Base-by-base conservation (phyloP, 2,113 vertebrate species). In the Mormyrus iriodes region DNA sequence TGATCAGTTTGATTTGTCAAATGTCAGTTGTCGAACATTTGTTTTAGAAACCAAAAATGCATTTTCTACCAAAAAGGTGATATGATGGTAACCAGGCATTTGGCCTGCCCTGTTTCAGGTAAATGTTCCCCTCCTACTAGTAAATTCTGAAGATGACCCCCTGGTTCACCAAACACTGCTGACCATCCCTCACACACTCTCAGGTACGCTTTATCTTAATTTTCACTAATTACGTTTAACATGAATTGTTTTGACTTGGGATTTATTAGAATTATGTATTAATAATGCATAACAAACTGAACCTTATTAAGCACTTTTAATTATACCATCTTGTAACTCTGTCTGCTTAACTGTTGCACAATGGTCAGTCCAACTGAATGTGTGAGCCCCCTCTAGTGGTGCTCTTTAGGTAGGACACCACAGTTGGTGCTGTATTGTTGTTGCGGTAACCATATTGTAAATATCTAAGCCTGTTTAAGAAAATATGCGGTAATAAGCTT, bases 91-190 rank as follows among this genome's bases (percentile, higher is more conserved):
- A 76, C 13, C 61, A 27, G 31, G 13, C 69, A 39, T 55, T 19
- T 90, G 27, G 35, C 46, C 19, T 1, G 21, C 7, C 15, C 76
- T 31, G 5, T 61, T 44, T 35, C 92, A 99, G 98, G 98, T 99
- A 73, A 94, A 96, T 15, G 97, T 99, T 94, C 98, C 98, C 76
- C 96, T 99, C 93, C 93, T 99, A 94, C 94, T 99, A 90, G 98
- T 99, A 55, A 99, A 99, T 92, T 97, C 98, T 82, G 96, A 95
- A 79, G 98, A 99, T 79, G 98, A 99, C 92, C 98, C 98, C 42
- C 94, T 99, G 92, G 97, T 99, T 87, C 98, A 99, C 88, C 96
- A 97, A 73, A 97, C 98, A 35, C 95, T 99, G 90, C 96, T 99
- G 27, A 97, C 95, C 90, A 99, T 99, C 93, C 98, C 98, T 61